Evolutionary conservation across 2,113 vertebrate species (phyloP).

Genomic region (Felis catus): DNA sequence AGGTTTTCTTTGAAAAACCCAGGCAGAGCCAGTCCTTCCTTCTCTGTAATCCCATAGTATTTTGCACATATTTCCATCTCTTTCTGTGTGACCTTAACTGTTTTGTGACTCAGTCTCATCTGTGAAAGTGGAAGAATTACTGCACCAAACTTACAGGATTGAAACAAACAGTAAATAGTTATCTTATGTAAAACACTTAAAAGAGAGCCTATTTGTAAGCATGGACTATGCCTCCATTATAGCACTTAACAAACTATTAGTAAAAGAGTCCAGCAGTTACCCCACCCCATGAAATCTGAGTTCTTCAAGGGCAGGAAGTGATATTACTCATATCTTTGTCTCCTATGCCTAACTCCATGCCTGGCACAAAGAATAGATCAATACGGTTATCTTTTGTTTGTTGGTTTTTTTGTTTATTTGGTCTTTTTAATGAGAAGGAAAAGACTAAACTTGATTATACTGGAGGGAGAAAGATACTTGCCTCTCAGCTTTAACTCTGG

Average conservation of each 20-base stretch:
- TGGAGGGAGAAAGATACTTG: not conserved
- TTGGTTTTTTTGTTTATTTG: not conserved
- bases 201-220: not conserved
- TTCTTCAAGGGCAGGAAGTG: not conserved
- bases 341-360: not conserved
- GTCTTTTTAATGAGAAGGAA: not conserved
- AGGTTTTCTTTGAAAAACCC: not conserved
- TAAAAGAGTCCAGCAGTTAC: not conserved
- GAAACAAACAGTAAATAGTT: not conserved
- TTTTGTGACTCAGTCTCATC: not conserved
- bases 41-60: not conserved
- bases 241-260: not conserved
- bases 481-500: constrained; percentile 17
- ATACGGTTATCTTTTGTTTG: not conserved
- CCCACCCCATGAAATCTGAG: not conserved
- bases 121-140: constrained; percentile 4
- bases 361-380: constrained; percentile 23
- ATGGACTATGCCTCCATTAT: not conserved
- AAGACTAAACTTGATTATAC: not conserved
- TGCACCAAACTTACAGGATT: not conserved
- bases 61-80: not conserved
- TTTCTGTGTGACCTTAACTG: not conserved
- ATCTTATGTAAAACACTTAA: not conserved
- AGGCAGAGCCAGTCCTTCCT: not conserved
- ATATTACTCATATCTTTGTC: not conserved